These are phyloP conservation scores for Mamestra brassicae DNA, from an alignment of 2,888 invertebrate species.

Conservation along the genomic window DNA sequence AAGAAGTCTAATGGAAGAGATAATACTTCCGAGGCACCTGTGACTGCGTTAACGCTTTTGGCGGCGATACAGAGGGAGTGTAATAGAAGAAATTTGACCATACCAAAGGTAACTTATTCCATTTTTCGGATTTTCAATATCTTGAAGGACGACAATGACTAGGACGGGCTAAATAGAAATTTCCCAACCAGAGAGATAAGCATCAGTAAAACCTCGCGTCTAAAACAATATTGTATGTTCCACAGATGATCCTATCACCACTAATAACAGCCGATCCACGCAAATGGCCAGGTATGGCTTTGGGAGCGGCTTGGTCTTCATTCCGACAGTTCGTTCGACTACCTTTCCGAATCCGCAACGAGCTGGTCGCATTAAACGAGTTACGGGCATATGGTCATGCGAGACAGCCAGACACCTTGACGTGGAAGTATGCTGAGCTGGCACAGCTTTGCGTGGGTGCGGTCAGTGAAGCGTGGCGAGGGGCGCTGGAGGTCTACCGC, in stretches of 20 bases:
- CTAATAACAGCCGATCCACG: slow-evolving; percentile 85
- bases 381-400: slow-evolving; percentile 80
- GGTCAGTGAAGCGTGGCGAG: slow-evolving; percentile 78
- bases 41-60: slow-evolving; percentile 86
- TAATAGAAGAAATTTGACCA: slow-evolving; percentile 82
- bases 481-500: slow-evolving; percentile 79
- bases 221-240: slow-evolving; percentile 35
- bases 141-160: too few species aligned
- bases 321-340: slow-evolving; percentile 75
- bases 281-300: slow-evolving; percentile 83
- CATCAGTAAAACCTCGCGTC: too few species aligned
- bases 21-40: slow-evolving; percentile 78
- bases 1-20: slow-evolving; percentile 85
- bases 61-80: slow-evolving; percentile 83
- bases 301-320: slow-evolving; percentile 71
- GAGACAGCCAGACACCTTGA: slow-evolving; percentile 78
- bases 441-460: slow-evolving; percentile 83
- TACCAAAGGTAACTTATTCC: slow-evolving; percentile 79
- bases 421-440: slow-evolving; percentile 86
- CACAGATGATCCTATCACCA: slow-evolving; percentile 84
- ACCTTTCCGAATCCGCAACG: slow-evolving; percentile 79
- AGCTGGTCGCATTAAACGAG: slow-evolving; percentile 80
- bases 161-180: too few species aligned
- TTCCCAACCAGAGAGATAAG: too few species aligned
- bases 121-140: too few species aligned